Base-by-base conservation (phyloP, 1,140 invertebrate species). In the Penaeus indicus region DNA sequence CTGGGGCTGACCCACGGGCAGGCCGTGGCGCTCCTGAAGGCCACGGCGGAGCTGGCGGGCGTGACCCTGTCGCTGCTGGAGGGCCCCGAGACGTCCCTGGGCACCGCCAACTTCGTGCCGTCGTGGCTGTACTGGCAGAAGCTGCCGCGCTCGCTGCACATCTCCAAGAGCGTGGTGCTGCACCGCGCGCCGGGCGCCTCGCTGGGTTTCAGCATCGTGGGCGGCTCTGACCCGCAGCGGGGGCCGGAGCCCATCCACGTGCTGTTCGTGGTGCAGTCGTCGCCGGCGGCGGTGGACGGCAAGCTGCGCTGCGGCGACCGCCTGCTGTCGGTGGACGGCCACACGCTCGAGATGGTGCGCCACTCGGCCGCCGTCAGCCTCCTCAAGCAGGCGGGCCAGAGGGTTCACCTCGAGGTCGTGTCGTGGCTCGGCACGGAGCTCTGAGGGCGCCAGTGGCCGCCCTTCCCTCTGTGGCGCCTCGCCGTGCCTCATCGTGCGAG, bases 51-150 rank as follows among this genome's bases (percentile, higher is more conserved):
- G 81, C 91, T 91, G 72, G 84, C 91, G 8, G 90, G 92, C 18
- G 91, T 94, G 7, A 92, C 92, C 13, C 92, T 94, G 75, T 93
- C 93, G 81, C 91, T 94, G 72, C 91, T 94, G 21, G 93, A 91
- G 47, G 93, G 93, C 21, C 92, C 93, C 32, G 94, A 94, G 91
- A 94, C 93, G 21, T 92, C 90, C 77, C 90, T 92, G 62, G 93
- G 93, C 22, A 91, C 91, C 61, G 91, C 90, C 32, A 94, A 94
- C 90, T 94, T 94, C 90, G 92, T 92, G 16, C 94, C 94, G 21
- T 93, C 93, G 54, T 94, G 94, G 94, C 91, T 94, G 78, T 94
- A 93, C 91, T 94, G 94, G 94, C 93, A 94, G 79, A 92, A 93
- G 77, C 90, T 94, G 90, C 94, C 94, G 27, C 92, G 92, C 92